phyloP scores from a whole-genome alignment of 2,888 invertebrate genomes.

The Drosophila borborema region DNA sequence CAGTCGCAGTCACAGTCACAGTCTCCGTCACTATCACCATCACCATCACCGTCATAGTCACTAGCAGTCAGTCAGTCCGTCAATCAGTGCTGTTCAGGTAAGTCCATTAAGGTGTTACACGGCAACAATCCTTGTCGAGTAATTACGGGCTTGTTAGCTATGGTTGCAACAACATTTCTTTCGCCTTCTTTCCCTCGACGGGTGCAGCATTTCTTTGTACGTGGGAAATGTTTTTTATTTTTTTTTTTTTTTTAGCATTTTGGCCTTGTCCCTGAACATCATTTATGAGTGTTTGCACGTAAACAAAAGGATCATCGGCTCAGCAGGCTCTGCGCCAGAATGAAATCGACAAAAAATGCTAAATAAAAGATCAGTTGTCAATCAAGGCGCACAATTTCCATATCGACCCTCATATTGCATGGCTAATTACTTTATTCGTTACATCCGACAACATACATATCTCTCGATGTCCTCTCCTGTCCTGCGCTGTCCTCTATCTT shows the following conservation, averaged over 20 bases:
- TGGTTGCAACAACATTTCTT: conserved; percentile 73
- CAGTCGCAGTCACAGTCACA: conserved; percentile 3
- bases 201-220: conserved; percentile 51
- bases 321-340: conserved; percentile 23
- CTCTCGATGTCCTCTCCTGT: neutral
- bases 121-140: conserved; percentile 77
- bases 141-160: conserved; percentile 83
- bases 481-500: neutral
- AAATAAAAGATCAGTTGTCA: conserved; percentile 73
- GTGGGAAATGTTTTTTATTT: conserved; percentile 62
- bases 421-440: conserved; percentile 66
- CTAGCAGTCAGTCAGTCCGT: conserved; percentile 13
- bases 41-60: conserved; percentile 2
- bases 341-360: neutral
- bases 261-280: conserved; percentile 50
- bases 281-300: conserved; percentile 69
- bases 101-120: conserved; percentile 75
- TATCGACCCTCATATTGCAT: conserved; percentile 54
- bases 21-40: neutral
- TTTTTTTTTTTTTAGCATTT: conserved; percentile 36
- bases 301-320: conserved; percentile 68
- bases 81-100: conserved; percentile 15
- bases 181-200: conserved; percentile 39
- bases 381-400: conserved; percentile 63
- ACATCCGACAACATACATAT: conserved; percentile 26